Evolutionary conservation across 2,797 vertebrate species (phyloP), one percentile per base, ranked within the genome.

Genomic region (Protosalanx chinensis): DNA sequence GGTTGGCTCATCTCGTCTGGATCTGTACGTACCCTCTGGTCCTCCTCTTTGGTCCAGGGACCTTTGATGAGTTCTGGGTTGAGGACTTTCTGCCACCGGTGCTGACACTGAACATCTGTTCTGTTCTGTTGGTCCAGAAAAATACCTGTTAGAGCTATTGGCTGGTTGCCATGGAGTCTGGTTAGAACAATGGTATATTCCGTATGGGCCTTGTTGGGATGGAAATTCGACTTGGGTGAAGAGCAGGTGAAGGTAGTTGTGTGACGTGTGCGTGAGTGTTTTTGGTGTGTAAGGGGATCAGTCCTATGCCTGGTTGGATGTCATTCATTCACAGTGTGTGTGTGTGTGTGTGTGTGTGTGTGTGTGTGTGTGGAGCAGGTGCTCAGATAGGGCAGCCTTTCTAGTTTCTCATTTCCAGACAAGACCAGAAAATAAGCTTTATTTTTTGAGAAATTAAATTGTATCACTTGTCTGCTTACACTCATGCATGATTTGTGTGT

Each of bases 41-140:
- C 98, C 84, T 99, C 98, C 88, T 99, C 98, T 91, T 99, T 99
- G 80, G 98, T 99, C 97, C 98, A 99, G 0, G 98, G 98, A 37
- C 97, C 98, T 91, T 99, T 99, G 85, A 99, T 98, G 83, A 99
- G 97, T 87, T 98, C 97, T 78, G 97, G 98, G 87, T 99, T 99
- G 68, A 99, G 90, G 58, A 99, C 98, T 82, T 99, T 99, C 90
- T 99, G 98, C 98, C 98, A 99, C 71, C 98, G 92, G 87, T 99
- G 97, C 81, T 98, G 98, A 82, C 98, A 99, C 86, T 99, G 98
- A 78, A 99, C 96, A 88, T 99, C 98, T 75, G 98, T 97, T 70
- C 97, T 95, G 82, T 98, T 98, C 97, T 99, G 91, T 60, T 70
- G 46, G 16, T 68, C 32, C 35, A 64, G 5, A 57, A 29, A 72